These are phyloP conservation scores for Mormyrops boulengeri DNA, from an alignment of 2,797 vertebrate genomes.

Conservation along the genomic window DNA sequence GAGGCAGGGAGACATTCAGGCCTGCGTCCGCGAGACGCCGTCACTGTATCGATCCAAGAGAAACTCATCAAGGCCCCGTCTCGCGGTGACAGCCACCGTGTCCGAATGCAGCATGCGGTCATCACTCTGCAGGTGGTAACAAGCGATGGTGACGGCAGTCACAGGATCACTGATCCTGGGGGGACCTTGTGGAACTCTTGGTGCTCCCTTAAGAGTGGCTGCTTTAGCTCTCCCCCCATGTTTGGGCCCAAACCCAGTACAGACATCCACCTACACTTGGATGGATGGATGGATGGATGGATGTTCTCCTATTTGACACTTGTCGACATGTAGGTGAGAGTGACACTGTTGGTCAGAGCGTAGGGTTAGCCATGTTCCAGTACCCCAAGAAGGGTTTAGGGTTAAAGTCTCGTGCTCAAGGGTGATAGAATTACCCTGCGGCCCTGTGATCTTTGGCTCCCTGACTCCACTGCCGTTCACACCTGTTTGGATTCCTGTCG, in stretches of 20 bases:
- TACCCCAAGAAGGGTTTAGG: background rate
- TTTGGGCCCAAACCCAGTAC: background rate
- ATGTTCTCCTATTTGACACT: background rate
- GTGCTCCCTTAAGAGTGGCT: background rate
- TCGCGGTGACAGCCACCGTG: conserved; percentile 32
- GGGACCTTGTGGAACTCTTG: background rate
- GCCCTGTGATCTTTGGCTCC: background rate
- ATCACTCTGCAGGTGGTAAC: conserved; percentile 35
- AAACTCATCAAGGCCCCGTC: conserved; percentile 22
- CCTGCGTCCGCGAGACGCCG: conserved; percentile 31
- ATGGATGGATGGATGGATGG: background rate
- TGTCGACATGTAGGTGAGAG: background rate
- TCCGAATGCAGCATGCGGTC: conserved; percentile 31
- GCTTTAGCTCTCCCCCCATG: background rate
- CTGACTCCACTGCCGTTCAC: background rate
- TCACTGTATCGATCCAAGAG: conserved; percentile 39
- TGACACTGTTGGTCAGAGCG: background rate
- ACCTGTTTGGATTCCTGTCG: background rate
- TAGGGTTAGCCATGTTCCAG: background rate
- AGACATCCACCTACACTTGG: background rate
- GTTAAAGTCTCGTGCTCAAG: background rate
- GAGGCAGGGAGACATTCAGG: background rate
- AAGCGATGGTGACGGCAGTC: conserved; percentile 15
- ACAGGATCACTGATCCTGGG: background rate
- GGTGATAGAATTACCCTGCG: background rate